Percentiles rank a stretch among this genome's conserved stretches.
Conservation (phyloP, 2,888 invertebrate species). For the Amphipoea lucens region DNA sequence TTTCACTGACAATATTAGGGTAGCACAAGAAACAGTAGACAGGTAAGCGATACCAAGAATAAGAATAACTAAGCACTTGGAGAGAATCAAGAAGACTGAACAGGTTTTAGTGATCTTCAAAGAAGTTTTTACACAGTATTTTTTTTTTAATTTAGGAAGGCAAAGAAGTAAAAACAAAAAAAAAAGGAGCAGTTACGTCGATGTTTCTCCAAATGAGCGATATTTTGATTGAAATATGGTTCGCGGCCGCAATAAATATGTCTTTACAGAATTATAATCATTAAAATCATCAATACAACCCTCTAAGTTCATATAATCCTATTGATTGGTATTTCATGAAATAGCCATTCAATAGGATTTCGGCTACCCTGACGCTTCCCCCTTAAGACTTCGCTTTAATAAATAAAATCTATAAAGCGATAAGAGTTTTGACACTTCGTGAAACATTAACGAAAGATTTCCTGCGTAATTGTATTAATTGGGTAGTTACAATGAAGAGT, state of each 20-base stretch:
- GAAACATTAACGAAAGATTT: slow-evolving; percentile 30
- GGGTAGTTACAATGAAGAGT: slow-evolving; percentile 31
- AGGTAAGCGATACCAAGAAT: no score
- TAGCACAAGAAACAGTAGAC: no score
- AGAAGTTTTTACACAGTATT: no score
- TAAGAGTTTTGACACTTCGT: slow-evolving; percentile 36
- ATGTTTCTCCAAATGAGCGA: no score
- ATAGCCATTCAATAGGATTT: background rate
- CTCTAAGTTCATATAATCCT: background rate
- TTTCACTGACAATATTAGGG: no score
- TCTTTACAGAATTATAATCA: background rate
- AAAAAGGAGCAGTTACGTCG: no score
- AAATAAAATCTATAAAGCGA: slow-evolving; percentile 12
- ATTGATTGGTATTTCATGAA: background rate
- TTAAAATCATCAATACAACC: background rate
- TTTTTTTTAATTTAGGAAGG: no score
- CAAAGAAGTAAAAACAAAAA: no score
- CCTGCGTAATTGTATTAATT: slow-evolving; percentile 42
- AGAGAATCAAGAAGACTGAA: no score
- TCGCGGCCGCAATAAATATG: background rate
- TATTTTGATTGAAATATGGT: background rate
- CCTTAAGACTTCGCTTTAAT: slow-evolving; percentile 11
- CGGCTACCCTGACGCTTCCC: background rate
- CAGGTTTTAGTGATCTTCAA: no score
- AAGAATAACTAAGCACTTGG: no score